Base-by-base conservation (phyloP, 2,797 vertebrate species). In the Morus bassanus region DNA sequence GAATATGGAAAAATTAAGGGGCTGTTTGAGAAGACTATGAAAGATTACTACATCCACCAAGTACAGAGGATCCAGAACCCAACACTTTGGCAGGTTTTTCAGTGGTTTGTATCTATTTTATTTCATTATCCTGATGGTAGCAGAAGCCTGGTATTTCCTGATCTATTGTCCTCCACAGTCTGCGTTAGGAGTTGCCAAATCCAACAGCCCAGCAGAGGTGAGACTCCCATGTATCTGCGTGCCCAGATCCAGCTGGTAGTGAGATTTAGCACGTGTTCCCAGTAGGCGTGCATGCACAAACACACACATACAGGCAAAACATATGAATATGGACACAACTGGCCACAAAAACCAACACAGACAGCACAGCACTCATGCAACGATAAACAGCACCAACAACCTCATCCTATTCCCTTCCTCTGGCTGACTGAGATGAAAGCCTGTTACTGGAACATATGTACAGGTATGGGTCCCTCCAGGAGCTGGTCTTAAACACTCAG, bases 41-140 rank as follows among this genome's bases (percentile, higher is more conserved):
- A 39, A 37, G 92, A 86, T 50, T 98, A 93, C 51, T 87, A 27
- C 39, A 96, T 99, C 31, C 16, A 95, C 25, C 96, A 93, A 51
- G 96, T 99, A 1, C 98, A 98, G 74, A 98, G 99, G 85, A 98
- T 99, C 86, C 99, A 99, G 96, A 99, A 99, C 97, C 98, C 98
- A 91, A 74, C 97, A 22, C 98, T 99, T 8, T 99, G 99, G 99
- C 98, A 99, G 84, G 93, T 98, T 80, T 99, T 98, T 97, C 98
- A 99, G 96, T 98, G 98, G 99, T 99, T 97, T 13, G 98, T 97
- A 64, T 76, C 73, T 77, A 13, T 85, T 91, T 85, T 51, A 45
- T 82, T 88, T 85, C 19, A 27, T 94, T 91, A n/a, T n/a, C 10
- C 25, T 84, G 35, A n/a, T 37, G 37, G 16, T 39, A 51, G 65